Evolutionary conservation across 1,140 invertebrate genomes (phyloP), one percentile per base, ranked within the genome.

Genomic region (Drosophila navojoa): DNA sequence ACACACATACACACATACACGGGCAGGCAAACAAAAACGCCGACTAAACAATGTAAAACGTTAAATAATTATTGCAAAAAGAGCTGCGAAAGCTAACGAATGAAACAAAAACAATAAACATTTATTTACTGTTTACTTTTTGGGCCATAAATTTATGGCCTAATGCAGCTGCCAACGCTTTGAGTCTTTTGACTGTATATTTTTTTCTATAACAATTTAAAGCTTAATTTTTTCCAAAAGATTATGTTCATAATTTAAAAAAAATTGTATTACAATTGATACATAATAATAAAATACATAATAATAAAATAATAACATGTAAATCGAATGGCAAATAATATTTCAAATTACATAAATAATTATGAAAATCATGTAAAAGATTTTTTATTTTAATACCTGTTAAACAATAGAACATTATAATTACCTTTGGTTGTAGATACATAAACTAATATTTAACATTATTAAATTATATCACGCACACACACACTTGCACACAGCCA

Each of bases 91-190:
- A 71, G 50, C 55, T 38, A 40, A 38, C 19, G 25, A 40, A 40
- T 42, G 57, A 62, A 67, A 49, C 32, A 42, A 63, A 58, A 62
- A 67, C 70, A 61, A 85, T 75, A 75, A 77, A 84, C 76, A 84
- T 86, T 86, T 85, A 78, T 85, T 85, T 86, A 87, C 78, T 85
- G 81, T 85, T 85, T 85, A 85, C 81, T 67, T 86, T 85, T 85
- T 81, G 62, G 70, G 63, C 53, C n/a, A 47, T 59, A 78, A 86
- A 85, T 86, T 86, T 85, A 85, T 85, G 70, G 71, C 75, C 81
- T 75, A 85, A 85, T 81, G 74, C 78, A 85, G 74, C 78, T 85
- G 81, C 54, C 22, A 5, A 54, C 10, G 16, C 15, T 42, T 64
- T 49, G 44, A 61, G 16, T 25, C 9, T 19, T 35, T n/a, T 42